phyloP scores from a whole-genome alignment of 1,140 invertebrate species.

The Coelopa frigida region DNA sequence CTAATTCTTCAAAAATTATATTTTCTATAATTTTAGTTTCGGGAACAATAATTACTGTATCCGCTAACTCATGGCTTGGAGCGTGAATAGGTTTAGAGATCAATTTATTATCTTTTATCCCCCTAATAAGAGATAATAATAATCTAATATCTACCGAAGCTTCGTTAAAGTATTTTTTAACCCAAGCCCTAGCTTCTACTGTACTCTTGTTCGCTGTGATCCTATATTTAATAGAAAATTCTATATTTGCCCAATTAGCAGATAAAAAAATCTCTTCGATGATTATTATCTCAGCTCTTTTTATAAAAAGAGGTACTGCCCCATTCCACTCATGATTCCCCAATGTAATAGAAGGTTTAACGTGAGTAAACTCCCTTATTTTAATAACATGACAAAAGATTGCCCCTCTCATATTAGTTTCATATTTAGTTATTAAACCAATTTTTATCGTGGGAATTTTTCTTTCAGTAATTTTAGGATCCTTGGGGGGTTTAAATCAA shows the following conservation, averaged over 20 bases:
- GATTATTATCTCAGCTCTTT: slow-evolving; percentile 22
- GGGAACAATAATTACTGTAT: too few species aligned
- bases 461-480: slow-evolving; percentile 34
- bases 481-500: too few species aligned
- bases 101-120: too few species aligned
- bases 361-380: slow-evolving; percentile 42
- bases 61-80: too few species aligned
- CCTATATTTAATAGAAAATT: slow-evolving; percentile 34
- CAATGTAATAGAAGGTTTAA: slow-evolving; percentile 39
- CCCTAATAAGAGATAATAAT: too few species aligned
- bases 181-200: slow-evolving; percentile 43
- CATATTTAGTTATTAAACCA: slow-evolving; percentile 25
- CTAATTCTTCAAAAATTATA: too few species aligned
- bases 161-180: slow-evolving; percentile 46
- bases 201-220: slow-evolving; percentile 42
- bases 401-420: slow-evolving; percentile 40
- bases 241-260: slow-evolving; percentile 9
- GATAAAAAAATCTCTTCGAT: slow-evolving; percentile 1
- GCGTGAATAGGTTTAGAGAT: too few species aligned
- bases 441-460: slow-evolving; percentile 27
- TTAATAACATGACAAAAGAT: slow-evolving; percentile 49
- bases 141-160: slow-evolving; percentile 11
- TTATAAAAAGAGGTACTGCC: slow-evolving; percentile 44
- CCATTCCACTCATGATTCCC: slow-evolving; percentile 47
- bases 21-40: too few species aligned